phyloP scores from a whole-genome alignment of 2,797 vertebrate species.

The Poeciliopsis gracilis region DNA sequence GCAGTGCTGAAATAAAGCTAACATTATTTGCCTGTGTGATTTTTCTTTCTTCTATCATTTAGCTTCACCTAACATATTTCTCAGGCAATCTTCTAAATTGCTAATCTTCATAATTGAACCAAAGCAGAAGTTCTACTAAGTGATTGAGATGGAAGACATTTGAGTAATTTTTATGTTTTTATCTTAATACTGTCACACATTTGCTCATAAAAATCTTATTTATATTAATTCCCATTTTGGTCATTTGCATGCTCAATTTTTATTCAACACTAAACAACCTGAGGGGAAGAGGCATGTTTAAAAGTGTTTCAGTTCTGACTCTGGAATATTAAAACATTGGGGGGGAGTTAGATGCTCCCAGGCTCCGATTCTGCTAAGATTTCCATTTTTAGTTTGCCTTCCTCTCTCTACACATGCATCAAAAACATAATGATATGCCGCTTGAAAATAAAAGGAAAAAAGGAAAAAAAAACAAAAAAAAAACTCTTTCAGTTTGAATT shows the following conservation, averaged over 20 bases:
- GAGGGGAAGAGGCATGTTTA: conserved; percentile 21
- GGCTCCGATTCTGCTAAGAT: conserved; percentile 31
- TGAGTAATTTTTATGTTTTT: neutral
- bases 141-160: conserved; percentile 9
- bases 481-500: conserved; percentile 48
- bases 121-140: conserved; percentile 8
- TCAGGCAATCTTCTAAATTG: neutral
- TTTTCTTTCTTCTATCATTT: neutral
- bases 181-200: neutral
- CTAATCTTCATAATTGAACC: neutral
- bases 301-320: conserved; percentile 31
- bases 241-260: conserved; percentile 39
- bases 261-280: conserved; percentile 28
- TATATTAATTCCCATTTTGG: conserved; percentile 22
- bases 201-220: conserved; percentile 32
- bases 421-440: conserved; percentile 35
- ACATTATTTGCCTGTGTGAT: neutral
- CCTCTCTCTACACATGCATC: conserved; percentile 18
- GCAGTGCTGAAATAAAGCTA: neutral
- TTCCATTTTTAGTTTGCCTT: conserved; percentile 23
- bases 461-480: neutral
- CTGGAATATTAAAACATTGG: conserved; percentile 43
- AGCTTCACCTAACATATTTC: neutral
- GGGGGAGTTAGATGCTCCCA: conserved; percentile 31
- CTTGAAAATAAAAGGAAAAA: conserved; percentile 35